A percentile compares a stretch with the other conserved stretches of the same genome.
Conservation (phyloP, 1,140 invertebrate species). For the Theocolax elegans region DNA sequence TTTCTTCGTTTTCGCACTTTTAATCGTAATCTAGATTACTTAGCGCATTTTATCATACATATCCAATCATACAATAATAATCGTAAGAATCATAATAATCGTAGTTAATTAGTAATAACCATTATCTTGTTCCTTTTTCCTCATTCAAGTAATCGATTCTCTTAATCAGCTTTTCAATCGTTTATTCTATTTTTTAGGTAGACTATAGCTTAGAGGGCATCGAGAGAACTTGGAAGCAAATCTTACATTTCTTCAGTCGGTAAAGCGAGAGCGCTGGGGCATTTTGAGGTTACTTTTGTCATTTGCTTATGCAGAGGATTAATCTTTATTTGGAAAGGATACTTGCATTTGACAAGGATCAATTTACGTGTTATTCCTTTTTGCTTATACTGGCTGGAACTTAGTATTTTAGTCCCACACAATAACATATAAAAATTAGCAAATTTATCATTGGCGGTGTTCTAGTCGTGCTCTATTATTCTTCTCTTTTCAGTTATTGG, state of each 20-base stretch:
- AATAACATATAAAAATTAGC: conserved; percentile 38
- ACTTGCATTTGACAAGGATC: conserved; percentile 33
- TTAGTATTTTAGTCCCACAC: conserved; percentile 49
- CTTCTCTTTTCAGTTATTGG: conserved; percentile 31
- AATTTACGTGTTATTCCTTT: conserved; percentile 38
- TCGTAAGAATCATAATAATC: conserved; percentile 42
- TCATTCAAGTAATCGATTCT: conserved; percentile 61
- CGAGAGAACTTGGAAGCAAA: conserved; percentile 64
- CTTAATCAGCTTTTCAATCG: conserved; percentile 60
- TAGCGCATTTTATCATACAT: conserved; percentile 55
- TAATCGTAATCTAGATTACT: conserved; percentile 58
- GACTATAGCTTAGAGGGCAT: conserved; percentile 65
- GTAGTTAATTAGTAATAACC: conserved; percentile 42
- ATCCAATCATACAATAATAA: conserved; percentile 47
- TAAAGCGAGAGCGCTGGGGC: conserved; percentile 47
- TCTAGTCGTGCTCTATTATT: conserved; percentile 42
- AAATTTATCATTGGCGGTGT: conserved; percentile 32
- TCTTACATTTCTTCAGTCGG: conserved; percentile 57
- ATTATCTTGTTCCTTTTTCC: conserved; percentile 37
- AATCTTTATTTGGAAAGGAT: conserved; percentile 33
- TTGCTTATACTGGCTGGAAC: conserved; percentile 40
- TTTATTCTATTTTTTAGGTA: conserved; percentile 64
- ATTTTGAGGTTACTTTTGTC: conserved; percentile 37
- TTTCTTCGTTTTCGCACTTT: conserved; percentile 48
- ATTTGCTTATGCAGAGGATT: conserved; percentile 38